These are phyloP conservation scores for Heteropelma amictum DNA, from an alignment of 2,888 invertebrate genomes.

Conservation along the genomic window DNA sequence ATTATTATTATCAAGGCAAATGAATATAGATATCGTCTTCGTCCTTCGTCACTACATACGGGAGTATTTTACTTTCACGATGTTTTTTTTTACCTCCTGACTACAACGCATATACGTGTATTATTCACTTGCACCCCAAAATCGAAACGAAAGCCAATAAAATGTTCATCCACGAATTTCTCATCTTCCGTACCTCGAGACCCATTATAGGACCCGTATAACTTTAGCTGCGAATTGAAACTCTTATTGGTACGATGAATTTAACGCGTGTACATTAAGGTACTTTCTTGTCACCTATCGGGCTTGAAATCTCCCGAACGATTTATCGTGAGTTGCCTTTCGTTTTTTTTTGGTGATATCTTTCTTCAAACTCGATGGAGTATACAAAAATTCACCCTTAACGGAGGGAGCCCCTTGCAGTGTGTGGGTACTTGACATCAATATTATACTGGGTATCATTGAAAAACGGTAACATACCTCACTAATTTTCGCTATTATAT, in stretches of 20 bases:
- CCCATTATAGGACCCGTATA: constrained; percentile 72
- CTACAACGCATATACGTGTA: too few relatives aligned
- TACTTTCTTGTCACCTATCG: constrained; percentile 44
- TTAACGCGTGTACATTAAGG: constrained; percentile 37
- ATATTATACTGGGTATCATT: constrained; percentile 1
- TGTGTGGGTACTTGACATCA: constrained; percentile 4
- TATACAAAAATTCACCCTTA: constrained; percentile 1
- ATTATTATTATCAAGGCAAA: too few relatives aligned
- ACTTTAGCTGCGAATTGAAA: constrained; percentile 68
- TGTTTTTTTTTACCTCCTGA: too few relatives aligned
- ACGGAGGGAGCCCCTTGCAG: constrained; percentile 10
- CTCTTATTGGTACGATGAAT: constrained; percentile 29
- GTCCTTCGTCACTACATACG: too few relatives aligned
- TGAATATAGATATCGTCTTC: too few relatives aligned
- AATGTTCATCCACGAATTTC: constrained; percentile 63
- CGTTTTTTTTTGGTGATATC: not conserved
- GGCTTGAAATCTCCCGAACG: constrained; percentile 52
- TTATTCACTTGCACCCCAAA: too few relatives aligned
- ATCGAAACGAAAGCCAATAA: constrained; percentile 43
- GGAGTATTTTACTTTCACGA: too few relatives aligned
- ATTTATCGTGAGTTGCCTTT: constrained; percentile 53
- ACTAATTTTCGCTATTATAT: too few relatives aligned
- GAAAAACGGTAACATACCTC: too few relatives aligned
- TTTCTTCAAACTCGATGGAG: constrained; percentile 32
- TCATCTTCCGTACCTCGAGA: constrained; percentile 30